phyloP scores from a whole-genome alignment of 2,113 vertebrate genomes.

The Mellivora capensis region DNA sequence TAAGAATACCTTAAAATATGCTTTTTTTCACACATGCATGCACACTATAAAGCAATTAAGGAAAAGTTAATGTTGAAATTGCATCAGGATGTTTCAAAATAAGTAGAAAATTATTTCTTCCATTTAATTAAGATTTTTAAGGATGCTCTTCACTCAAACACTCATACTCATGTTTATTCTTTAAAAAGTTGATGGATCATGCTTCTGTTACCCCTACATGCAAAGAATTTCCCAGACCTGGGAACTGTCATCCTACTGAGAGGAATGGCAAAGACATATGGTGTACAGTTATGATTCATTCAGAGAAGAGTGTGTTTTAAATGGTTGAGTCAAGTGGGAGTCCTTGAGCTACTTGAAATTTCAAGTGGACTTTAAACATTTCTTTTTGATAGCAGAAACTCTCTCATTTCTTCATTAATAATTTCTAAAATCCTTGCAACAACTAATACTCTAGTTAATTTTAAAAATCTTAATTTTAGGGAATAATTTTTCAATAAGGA shows the following conservation, averaged over 20 bases:
- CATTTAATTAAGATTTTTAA: neutral
- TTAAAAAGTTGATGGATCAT: neutral
- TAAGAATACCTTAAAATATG: neutral
- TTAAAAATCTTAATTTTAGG: neutral
- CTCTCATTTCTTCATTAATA: neutral
- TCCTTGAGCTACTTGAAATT: conserved; percentile 33
- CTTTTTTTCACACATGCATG: neutral
- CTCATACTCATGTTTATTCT: neutral
- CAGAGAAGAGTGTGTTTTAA: neutral
- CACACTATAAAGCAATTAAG: neutral
- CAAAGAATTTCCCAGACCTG: neutral
- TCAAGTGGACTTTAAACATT: neutral
- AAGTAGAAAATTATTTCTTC: neutral
- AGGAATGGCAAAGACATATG: neutral
- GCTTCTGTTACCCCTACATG: neutral
- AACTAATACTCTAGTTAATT: neutral
- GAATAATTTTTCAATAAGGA: neutral
- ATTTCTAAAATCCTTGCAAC: neutral
- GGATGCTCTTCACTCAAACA: neutral
- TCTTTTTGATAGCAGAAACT: neutral
- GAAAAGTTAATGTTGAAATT: neutral
- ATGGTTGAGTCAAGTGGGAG: neutral
- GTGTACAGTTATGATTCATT: neutral
- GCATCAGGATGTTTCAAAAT: neutral
- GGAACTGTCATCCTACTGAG: neutral